Evolutionary conservation across 2,797 vertebrate genomes (phyloP).

Genomic region (Intellagama lesueurii): DNA sequence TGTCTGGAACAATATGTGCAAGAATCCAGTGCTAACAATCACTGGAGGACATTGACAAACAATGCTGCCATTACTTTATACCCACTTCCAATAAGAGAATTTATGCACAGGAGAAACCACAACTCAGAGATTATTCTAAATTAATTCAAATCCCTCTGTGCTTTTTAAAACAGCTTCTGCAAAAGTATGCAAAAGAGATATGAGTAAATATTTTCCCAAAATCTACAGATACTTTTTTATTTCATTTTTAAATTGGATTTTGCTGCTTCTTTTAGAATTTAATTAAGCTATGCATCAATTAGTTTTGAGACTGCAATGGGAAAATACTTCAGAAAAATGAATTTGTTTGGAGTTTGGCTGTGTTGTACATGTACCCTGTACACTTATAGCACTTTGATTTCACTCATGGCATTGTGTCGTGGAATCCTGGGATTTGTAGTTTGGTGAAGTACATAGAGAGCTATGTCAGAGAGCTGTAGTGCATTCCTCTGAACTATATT

Average conservation of each 20-base stretch:
- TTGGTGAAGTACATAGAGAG: too few species aligned
- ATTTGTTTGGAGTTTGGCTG: neutral
- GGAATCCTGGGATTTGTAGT: too few species aligned
- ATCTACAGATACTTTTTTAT: constrained; percentile 8
- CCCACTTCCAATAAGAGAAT: constrained; percentile 66
- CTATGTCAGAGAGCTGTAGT: too few species aligned
- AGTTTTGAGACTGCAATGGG: neutral
- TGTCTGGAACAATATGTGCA: constrained; percentile 82
- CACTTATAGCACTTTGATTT: too few species aligned
- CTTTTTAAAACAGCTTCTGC: constrained; percentile 20
- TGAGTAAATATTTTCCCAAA: constrained; percentile 50
- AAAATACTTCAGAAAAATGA: neutral
- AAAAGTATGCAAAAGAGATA: constrained; percentile 33
- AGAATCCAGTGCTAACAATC: constrained; percentile 79
- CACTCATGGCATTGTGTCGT: too few species aligned
- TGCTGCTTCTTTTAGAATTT: neutral
- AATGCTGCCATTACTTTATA: constrained; percentile 63
- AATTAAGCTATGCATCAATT: constrained; percentile 4
- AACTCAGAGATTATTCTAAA: constrained; percentile 60
- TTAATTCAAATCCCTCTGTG: constrained; percentile 49
- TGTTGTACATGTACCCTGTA: neutral
- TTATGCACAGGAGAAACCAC: constrained; percentile 56
- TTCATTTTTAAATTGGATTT: constrained; percentile 10
- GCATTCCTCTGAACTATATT: too few species aligned
- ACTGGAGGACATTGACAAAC: constrained; percentile 79